Evolutionary conservation across 2,797 vertebrate genomes (phyloP).

Genomic region (Pangasius djambal): DNA sequence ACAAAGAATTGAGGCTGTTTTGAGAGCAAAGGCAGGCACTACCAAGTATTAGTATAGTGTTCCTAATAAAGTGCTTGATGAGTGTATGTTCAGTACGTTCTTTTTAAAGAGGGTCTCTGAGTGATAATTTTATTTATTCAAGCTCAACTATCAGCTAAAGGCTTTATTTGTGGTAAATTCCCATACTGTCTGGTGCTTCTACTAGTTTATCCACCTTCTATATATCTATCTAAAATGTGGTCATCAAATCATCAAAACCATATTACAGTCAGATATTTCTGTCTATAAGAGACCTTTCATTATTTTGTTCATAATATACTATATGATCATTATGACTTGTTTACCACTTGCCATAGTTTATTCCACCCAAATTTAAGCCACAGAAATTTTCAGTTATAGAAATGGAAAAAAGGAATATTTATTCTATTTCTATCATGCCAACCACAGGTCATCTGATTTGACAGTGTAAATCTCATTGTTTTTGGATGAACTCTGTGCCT

Average conservation of each 20-base stretch:
- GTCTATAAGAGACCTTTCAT: neutral
- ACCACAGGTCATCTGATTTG: neutral
- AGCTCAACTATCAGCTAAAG: neutral
- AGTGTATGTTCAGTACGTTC: neutral
- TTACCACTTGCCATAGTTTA: conserved; percentile 12
- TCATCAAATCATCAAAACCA: neutral
- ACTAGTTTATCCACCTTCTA: neutral
- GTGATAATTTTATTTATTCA: neutral
- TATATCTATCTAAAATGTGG: neutral
- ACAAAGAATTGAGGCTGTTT: too few species aligned
- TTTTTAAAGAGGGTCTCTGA: neutral
- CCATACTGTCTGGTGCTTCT: neutral
- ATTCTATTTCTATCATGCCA: neutral
- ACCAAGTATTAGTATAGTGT: neutral
- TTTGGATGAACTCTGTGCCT: conserved; percentile 56
- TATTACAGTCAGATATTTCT: neutral
- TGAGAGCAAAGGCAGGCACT: too few species aligned
- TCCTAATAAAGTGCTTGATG: neutral
- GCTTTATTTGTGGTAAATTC: neutral
- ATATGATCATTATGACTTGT: neutral
- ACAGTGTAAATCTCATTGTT: neutral
- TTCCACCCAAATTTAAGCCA: conserved; percentile 4
- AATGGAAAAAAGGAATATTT: conserved; percentile 11
- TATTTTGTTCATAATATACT: neutral
- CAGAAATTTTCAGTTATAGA: neutral